phyloP scores from a whole-genome alignment of 2,797 vertebrate species.

The Bryconaethiops microstoma region DNA sequence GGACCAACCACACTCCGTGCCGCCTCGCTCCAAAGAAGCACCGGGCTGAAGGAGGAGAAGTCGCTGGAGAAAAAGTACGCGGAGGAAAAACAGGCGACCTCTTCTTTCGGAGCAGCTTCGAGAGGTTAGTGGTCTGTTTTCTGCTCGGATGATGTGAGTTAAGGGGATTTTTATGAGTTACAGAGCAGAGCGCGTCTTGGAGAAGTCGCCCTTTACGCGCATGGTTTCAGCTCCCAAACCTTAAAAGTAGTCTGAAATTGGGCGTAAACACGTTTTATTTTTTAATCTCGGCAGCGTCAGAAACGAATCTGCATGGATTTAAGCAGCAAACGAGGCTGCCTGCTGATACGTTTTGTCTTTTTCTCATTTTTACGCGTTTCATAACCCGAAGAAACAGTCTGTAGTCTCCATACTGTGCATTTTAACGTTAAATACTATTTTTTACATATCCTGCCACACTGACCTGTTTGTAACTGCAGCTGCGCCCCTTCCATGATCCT shows the following conservation, averaged over 20 bases:
- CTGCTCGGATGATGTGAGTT: too few relatives aligned
- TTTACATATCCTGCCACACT: neutral
- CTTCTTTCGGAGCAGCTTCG: neutral
- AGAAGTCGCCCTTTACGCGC: neutral
- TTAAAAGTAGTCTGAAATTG: neutral
- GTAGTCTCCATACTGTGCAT: neutral
- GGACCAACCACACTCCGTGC: too few relatives aligned
- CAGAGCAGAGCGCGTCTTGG: neutral
- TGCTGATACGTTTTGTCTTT: too few relatives aligned
- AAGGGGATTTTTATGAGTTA: too few relatives aligned
- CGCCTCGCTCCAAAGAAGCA: too few relatives aligned
- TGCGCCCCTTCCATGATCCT: neutral
- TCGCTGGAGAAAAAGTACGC: conserved; percentile 11
- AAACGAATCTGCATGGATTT: neutral
- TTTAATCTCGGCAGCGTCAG: neutral
- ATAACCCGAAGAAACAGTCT: neutral
- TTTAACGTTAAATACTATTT: neutral
- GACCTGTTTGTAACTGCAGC: neutral
- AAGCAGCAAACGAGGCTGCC: too few relatives aligned
- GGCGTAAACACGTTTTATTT: too few relatives aligned
- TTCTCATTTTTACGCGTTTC: too few relatives aligned
- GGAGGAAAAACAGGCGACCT: neutral
- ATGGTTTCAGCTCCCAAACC: neutral
- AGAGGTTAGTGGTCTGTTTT: conserved; percentile 40
- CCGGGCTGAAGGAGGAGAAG: neutral